Percentiles rank a stretch among this genome's conserved stretches.
These are phyloP conservation scores for Andricus quercusramuli DNA, from an alignment of 2,888 invertebrate genomes.

Conservation along the genomic window DNA sequence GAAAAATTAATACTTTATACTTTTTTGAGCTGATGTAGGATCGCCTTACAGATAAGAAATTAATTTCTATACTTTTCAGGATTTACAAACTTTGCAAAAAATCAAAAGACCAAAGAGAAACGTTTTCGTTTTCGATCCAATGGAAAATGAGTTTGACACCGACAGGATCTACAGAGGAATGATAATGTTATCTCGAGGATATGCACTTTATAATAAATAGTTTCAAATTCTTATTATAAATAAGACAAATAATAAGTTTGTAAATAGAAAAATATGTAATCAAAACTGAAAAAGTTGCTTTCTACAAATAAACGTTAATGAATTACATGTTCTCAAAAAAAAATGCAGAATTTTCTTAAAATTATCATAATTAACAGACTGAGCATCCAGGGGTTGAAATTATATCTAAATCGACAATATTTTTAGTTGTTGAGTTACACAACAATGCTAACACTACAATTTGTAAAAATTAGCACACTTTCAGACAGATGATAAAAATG, in stretches of 20 bases:
- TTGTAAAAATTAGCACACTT: no score
- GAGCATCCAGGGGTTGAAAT: background rate
- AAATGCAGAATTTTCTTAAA: no score
- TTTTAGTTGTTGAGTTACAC: background rate
- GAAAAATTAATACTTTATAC: no score
- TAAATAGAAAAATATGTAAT: constrained; percentile 30
- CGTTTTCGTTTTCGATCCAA: constrained; percentile 59
- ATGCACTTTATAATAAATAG: constrained; percentile 56
- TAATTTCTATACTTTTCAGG: constrained; percentile 51
- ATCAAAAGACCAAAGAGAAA: constrained; percentile 69
- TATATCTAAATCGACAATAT: background rate
- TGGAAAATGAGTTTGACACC: constrained; percentile 66
- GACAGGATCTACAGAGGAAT: constrained; percentile 73
- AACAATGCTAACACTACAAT: no score
- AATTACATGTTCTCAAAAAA: no score
- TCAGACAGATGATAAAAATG: no score
- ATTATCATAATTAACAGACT: no score
- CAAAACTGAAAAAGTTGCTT: background rate
- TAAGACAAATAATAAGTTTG: background rate
- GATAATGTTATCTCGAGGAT: constrained; percentile 72
- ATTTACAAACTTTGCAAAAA: constrained; percentile 63
- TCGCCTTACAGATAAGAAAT: background rate
- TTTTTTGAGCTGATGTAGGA: no score
- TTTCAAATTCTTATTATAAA: background rate
- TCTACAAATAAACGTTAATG: no score